Evolutionary conservation across 2,888 invertebrate genomes (phyloP).

Genomic region (Pristionchus entomophagus): DNA sequence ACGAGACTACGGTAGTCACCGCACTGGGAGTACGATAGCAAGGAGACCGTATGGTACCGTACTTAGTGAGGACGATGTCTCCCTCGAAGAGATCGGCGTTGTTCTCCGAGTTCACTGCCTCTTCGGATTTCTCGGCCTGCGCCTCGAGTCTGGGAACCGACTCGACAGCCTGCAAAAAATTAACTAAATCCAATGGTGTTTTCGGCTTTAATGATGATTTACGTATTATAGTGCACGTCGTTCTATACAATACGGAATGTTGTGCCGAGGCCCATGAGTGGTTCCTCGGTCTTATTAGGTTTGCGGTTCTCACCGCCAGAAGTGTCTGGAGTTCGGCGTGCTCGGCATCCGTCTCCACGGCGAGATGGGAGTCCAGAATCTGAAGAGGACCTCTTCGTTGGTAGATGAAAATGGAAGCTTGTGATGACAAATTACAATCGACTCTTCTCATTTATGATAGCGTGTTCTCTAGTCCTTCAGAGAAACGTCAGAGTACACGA

Average conservation of each 20-base stretch:
- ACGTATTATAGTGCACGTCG: neutral
- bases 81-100: slow-evolving; percentile 25
- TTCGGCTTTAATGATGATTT: neutral
- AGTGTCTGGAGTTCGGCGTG: neutral
- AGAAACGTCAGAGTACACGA: too few species aligned
- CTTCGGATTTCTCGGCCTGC: neutral
- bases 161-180: neutral
- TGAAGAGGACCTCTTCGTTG: neutral
- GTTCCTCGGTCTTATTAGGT: neutral
- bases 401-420: too few species aligned
- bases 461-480: neutral
- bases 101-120: slow-evolving; percentile 4
- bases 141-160: neutral
- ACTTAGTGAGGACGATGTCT: slow-evolving; percentile 44
- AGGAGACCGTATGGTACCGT: neutral
- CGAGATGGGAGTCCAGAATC: slow-evolving; percentile 17
- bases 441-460: neutral
- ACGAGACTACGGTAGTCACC: too few species aligned
- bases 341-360: neutral
- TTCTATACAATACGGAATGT: neutral
- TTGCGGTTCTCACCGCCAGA: neutral
- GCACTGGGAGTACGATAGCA: too few species aligned
- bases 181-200: too few species aligned
- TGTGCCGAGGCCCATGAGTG: too few species aligned
- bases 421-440: too few species aligned